phyloP scores from a whole-genome alignment of 2,797 vertebrate species.

The Sebastes ruberrimus region DNA sequence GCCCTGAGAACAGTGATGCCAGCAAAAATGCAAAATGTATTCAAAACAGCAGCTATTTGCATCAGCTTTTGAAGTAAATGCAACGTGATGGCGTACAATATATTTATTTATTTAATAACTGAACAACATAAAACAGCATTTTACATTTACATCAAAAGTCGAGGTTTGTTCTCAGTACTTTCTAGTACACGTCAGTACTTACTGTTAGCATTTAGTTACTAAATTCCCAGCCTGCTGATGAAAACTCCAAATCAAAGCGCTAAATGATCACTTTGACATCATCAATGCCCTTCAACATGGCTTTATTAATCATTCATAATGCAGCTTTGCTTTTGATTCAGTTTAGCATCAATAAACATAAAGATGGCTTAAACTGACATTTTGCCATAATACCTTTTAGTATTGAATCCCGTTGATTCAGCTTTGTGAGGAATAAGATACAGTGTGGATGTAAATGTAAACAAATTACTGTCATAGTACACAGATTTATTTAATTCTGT shows the following conservation, averaged over 20 bases:
- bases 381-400: conserved; percentile 14
- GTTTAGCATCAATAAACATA: conserved; percentile 13
- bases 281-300: conserved; percentile 8
- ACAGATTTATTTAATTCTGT: neutral
- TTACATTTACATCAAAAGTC: conserved; percentile 4
- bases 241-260: conserved; percentile 28
- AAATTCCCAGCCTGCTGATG: conserved; percentile 4
- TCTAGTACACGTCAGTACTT: neutral
- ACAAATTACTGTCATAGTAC: neutral
- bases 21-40: conserved; percentile 25
- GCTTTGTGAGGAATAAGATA: neutral
- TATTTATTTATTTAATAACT: conserved; percentile 10
- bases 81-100: conserved; percentile 2
- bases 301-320: conserved; percentile 18
- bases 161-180: neutral
- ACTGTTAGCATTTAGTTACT: neutral
- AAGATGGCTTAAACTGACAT: neutral
- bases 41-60: conserved; percentile 46
- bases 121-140: conserved; percentile 10
- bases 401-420: neutral
- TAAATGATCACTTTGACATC: conserved; percentile 13
- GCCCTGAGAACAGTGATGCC: conserved; percentile 20
- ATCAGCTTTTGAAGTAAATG: conserved; percentile 39
- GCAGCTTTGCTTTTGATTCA: conserved; percentile 17
- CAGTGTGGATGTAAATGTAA: neutral